A percentile compares a stretch with the other conserved stretches of the same genome.
These are phyloP conservation scores for Choreutis nemorana DNA, from an alignment of 2,888 invertebrate genomes.

Conservation along the genomic window DNA sequence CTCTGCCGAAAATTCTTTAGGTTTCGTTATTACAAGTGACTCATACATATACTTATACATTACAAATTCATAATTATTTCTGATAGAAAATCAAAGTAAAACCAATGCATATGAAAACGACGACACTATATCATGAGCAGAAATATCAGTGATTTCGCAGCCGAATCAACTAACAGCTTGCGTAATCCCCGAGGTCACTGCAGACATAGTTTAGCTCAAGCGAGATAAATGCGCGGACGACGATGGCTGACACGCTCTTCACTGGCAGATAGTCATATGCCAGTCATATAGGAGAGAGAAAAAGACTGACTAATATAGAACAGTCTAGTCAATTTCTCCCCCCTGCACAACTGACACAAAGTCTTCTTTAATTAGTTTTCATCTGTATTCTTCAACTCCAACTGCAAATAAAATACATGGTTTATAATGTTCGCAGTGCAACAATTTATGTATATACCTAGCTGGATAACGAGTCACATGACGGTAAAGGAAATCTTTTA, in stretches of 20 bases:
- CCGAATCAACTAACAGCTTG: constrained; percentile 48
- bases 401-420: constrained; percentile 31
- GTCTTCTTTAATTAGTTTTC: constrained; percentile 21
- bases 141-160: constrained; percentile 61
- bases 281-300: constrained; percentile 79
- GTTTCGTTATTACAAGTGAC: constrained; percentile 55
- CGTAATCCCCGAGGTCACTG: constrained; percentile 63
- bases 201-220: constrained; percentile 31
- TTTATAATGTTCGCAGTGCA: too few relatives aligned
- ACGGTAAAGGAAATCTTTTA: constrained; percentile 29
- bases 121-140: constrained; percentile 41
- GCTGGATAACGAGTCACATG: constrained; percentile 37
- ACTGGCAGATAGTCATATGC: constrained; percentile 41
- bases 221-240: constrained; percentile 8
- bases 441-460: too few relatives aligned
- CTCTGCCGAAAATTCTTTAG: constrained; percentile 35
- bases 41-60: too few relatives aligned
- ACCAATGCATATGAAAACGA: not conserved
- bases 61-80: not conserved
- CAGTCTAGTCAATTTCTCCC: constrained; percentile 74
- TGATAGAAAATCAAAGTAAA: constrained; percentile 3
- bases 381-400: constrained; percentile 18
- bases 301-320: constrained; percentile 74
- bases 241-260: constrained; percentile 7
- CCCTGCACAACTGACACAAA: constrained; percentile 61